Conservation (phyloP, 1,140 invertebrate genomes). For the Anastatus disparis region DNA sequence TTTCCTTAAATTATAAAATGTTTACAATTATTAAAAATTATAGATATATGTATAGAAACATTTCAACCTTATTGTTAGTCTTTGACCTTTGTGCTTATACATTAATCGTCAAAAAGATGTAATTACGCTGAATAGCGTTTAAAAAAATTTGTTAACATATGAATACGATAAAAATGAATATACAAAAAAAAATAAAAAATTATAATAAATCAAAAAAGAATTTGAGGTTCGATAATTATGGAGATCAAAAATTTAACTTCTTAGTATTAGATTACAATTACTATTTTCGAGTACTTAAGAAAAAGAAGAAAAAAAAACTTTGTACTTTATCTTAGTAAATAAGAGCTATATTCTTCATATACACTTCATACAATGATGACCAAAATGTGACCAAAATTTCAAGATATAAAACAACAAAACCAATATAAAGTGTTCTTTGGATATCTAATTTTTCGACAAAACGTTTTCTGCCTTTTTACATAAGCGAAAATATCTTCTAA, state of each 20-base stretch:
- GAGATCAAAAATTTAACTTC: background rate
- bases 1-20: too few relatives aligned
- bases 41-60: too few relatives aligned
- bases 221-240: background rate
- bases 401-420: background rate
- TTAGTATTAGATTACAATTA: background rate
- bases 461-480: slow-evolving; percentile 6
- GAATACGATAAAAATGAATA: too few relatives aligned
- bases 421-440: background rate
- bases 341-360: slow-evolving; percentile 7
- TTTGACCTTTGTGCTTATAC: too few relatives aligned
- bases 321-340: background rate
- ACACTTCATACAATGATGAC: background rate
- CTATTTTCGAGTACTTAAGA: background rate
- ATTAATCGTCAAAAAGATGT: too few relatives aligned
- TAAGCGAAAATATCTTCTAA: background rate
- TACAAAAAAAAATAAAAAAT: too few relatives aligned
- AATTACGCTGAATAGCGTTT: too few relatives aligned
- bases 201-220: background rate
- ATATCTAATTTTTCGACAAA: slow-evolving; percentile 16
- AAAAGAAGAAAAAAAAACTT: background rate
- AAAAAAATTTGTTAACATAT: too few relatives aligned
- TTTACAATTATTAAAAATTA: too few relatives aligned
- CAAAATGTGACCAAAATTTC: slow-evolving; percentile 2
- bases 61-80: too few relatives aligned